phyloP scores from a whole-genome alignment of 2,797 vertebrate species.

The Micrastur ruficollis region DNA sequence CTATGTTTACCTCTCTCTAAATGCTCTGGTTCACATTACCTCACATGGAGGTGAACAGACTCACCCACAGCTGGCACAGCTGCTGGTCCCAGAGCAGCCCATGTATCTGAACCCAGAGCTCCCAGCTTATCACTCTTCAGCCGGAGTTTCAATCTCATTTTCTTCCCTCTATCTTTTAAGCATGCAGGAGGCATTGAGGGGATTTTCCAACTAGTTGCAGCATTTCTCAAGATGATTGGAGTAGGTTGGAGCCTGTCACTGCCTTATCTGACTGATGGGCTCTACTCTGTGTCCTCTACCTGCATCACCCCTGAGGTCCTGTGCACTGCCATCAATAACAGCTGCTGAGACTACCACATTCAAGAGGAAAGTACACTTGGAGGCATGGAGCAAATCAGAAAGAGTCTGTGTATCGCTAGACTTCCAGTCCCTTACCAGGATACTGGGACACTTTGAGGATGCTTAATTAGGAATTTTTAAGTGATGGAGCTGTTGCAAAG shows the following conservation, averaged over 20 bases:
- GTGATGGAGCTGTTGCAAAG: not conserved
- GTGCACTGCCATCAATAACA: not conserved
- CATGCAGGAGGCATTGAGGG: not conserved
- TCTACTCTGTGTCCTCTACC: not conserved
- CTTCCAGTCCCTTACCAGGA: not conserved
- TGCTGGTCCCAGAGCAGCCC: not conserved
- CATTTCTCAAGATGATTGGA: not conserved
- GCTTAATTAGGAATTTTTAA: not conserved
- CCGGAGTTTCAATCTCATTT: not conserved
- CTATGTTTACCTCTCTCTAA: not conserved
- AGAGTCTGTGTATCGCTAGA: not conserved
- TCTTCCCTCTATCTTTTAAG: not conserved
- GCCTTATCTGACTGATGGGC: not conserved
- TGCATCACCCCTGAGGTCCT: not conserved
- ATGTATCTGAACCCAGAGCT: not conserved
- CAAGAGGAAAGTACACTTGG: not conserved
- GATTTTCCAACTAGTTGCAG: not conserved
- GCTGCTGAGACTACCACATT: not conserved
- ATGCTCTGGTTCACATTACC: not conserved
- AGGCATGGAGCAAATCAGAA: not conserved
- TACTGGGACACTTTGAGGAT: not conserved
- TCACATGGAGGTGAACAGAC: not conserved
- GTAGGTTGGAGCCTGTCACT: rapidly evolving
- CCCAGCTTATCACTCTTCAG: not conserved
- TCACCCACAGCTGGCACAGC: conserved; percentile 5